Percentiles rank a stretch among this genome's conserved stretches.
phyloP scores from a whole-genome alignment of 1,140 invertebrate genomes.

The Cylas formicarius region DNA sequence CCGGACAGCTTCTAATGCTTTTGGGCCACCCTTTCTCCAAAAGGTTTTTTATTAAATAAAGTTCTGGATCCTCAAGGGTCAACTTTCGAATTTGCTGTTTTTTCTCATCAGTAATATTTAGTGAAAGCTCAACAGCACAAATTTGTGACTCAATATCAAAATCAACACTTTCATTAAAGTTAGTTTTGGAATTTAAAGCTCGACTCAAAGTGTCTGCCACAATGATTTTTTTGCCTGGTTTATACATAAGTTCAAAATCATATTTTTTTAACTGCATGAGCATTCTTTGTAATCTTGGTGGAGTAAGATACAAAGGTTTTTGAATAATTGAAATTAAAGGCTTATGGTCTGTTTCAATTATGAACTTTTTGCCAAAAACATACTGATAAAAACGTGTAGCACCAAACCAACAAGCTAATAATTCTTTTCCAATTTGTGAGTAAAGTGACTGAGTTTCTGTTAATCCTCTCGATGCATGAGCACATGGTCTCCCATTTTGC shows the following conservation, averaged over 20 bases:
- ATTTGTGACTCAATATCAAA: conserved; percentile 12
- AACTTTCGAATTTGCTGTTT: conserved; percentile 29
- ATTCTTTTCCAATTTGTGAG: conserved; percentile 44
- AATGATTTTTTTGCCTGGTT: conserved; percentile 30
- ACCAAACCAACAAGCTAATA: conserved; percentile 31
- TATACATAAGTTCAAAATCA: conserved; percentile 26
- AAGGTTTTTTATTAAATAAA: conserved; percentile 28
- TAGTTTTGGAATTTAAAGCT: conserved; percentile 24
- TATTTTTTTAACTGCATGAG: conserved; percentile 27
- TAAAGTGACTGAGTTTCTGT: too few species aligned
- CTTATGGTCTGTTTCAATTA: conserved; percentile 32
- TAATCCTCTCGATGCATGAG: too few species aligned
- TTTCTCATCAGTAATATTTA: conserved; percentile 22
- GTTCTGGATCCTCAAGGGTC: conserved; percentile 28
- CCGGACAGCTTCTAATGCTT: conserved; percentile 25
- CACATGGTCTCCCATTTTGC: too few species aligned
- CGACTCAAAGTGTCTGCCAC: conserved; percentile 39
- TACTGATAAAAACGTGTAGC: conserved; percentile 35
- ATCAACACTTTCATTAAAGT: conserved; percentile 2
- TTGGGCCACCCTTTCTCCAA: conserved; percentile 40
- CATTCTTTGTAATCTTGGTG: conserved; percentile 28
- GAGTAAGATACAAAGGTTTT: conserved; percentile 25
- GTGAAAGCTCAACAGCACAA: conserved; percentile 7
- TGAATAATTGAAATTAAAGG: conserved; percentile 28
- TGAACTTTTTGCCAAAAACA: conserved; percentile 31